phyloP scores from a whole-genome alignment of 1,140 invertebrate genomes.

The Macrotrachela quadricornifera region DNA sequence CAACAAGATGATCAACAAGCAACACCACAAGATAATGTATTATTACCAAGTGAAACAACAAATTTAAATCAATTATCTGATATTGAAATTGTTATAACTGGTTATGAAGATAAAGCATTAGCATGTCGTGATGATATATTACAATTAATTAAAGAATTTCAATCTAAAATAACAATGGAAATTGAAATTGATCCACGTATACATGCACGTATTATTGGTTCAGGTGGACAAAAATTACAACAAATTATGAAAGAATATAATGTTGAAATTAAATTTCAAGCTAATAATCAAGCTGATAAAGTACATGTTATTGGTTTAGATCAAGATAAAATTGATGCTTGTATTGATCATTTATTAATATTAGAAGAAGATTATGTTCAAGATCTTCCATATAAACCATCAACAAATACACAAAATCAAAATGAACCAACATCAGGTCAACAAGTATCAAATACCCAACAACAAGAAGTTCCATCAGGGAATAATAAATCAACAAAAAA shows the following conservation, averaged over 20 bases:
- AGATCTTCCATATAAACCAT: conserved; percentile 31
- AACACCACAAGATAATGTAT: too few relatives aligned
- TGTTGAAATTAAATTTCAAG: conserved; percentile 45
- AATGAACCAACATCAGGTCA: too few relatives aligned
- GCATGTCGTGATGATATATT: conserved; percentile 42
- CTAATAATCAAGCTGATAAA: conserved; percentile 45
- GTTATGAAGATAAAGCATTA: conserved; percentile 31
- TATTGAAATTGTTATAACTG: neutral
- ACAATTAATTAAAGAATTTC: too few relatives aligned
- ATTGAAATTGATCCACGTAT: conserved; percentile 38
- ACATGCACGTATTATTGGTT: conserved; percentile 72
- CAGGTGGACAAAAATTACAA: conserved; percentile 57
- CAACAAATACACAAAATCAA: too few relatives aligned
- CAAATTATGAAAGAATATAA: conserved; percentile 55
- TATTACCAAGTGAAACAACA: too few relatives aligned
- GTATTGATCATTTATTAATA: conserved; percentile 64
- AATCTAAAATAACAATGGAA: conserved; percentile 25
- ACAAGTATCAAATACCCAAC: too few relatives aligned
- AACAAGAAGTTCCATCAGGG: too few relatives aligned
- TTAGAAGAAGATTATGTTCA: conserved; percentile 66
- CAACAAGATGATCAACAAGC: too few relatives aligned
- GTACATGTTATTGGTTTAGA: conserved; percentile 65
- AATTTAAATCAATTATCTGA: too few relatives aligned
- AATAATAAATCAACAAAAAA: too few relatives aligned
- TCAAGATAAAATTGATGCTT: conserved; percentile 56